phyloP scores from a whole-genome alignment of 2,888 invertebrate genomes.

The Drosophila koepferae region DNA sequence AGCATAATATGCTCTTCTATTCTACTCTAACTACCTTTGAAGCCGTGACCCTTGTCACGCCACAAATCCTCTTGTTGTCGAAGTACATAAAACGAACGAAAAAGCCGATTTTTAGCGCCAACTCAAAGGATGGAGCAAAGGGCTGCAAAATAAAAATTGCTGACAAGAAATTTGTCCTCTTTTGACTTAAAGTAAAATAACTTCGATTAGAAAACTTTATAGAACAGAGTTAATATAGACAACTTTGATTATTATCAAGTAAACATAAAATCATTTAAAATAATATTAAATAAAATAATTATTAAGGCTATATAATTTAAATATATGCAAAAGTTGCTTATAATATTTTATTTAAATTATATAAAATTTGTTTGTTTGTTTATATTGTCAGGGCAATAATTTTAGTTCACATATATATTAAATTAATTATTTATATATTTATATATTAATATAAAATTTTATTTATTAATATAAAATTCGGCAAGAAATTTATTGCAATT shows the following conservation, averaged over 20 bases:
- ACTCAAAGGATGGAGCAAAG: not conserved
- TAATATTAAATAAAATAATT: not conserved
- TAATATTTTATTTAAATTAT: too few relatives aligned
- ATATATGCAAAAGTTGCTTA: too few relatives aligned
- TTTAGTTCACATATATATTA: too few relatives aligned
- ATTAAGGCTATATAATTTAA: not conserved
- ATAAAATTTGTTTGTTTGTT: too few relatives aligned
- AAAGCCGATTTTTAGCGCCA: conserved; percentile 4
- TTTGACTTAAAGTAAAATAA: not conserved
- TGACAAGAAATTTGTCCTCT: not conserved
- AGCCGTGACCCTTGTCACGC: conserved; percentile 9
- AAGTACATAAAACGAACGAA: not conserved
- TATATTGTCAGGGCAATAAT: too few relatives aligned
- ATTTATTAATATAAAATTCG: not conserved
- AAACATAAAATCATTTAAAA: not conserved
- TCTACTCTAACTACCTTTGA: conserved; percentile 1
- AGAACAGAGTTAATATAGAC: not conserved
- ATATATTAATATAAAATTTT: not conserved
- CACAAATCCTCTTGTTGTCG: conserved; percentile 1
- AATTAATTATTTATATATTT: not conserved
- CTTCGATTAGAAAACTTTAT: not conserved
- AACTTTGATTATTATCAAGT: not conserved
- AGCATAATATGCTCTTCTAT: not conserved
- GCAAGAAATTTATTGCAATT: not conserved
- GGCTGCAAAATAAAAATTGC: not conserved